These are phyloP conservation scores for Oreochromis aureus DNA, from an alignment of 2,113 vertebrate genomes.

Conservation along the genomic window DNA sequence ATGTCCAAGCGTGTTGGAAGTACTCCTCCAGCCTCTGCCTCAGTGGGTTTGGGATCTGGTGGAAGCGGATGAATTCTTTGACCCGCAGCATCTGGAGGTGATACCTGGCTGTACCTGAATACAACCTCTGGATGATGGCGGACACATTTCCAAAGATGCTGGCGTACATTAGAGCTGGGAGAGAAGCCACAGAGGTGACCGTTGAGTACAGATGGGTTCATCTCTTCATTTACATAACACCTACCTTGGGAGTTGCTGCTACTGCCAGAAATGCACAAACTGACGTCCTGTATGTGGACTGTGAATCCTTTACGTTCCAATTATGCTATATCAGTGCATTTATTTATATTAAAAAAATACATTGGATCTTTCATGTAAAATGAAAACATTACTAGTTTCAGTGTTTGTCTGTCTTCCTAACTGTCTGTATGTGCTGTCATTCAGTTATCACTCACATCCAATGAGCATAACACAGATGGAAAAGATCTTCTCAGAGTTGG, in stretches of 20 bases:
- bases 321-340: background rate
- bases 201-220: background rate
- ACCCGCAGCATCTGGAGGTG: slow-evolving; percentile 98
- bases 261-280: background rate
- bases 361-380: background rate
- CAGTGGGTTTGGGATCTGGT: slow-evolving; percentile 96
- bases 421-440: background rate
- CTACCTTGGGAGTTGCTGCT: background rate
- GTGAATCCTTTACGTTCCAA: background rate
- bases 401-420: background rate
- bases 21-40: slow-evolving; percentile 95
- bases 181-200: background rate
- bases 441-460: slow-evolving; percentile 84
- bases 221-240: background rate
- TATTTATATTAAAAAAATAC: background rate
- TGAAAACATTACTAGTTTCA: background rate
- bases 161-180: slow-evolving; percentile 93
- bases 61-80: slow-evolving; percentile 97
- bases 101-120: slow-evolving; percentile 94
- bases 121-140: slow-evolving; percentile 97
- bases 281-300: background rate
- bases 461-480: slow-evolving; percentile 99
- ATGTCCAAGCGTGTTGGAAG: slow-evolving; percentile 96
- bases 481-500: slow-evolving; percentile 99
- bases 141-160: slow-evolving; percentile 99